Conservation (phyloP, 37 sponge, comb jelly and placozoan genomes). For the Mnemiopsis leidyi region DNA sequence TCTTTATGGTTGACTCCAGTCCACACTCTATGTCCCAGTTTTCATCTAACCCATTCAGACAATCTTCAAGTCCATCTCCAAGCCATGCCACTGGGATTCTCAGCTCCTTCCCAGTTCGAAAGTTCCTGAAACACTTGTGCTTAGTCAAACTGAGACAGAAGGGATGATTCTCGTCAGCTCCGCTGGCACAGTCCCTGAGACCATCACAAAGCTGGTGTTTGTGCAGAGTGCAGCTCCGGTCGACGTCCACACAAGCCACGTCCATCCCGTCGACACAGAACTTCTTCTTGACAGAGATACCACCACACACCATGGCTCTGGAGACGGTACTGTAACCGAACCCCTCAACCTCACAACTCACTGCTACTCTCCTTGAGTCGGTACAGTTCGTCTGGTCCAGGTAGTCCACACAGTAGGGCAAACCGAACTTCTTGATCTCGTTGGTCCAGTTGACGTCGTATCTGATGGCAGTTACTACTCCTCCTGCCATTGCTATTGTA, state of each 20-base stretch:
- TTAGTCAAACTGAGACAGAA: background rate
- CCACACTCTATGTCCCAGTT: background rate
- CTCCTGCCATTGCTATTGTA: background rate
- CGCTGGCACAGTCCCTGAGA: background rate
- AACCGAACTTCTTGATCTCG: background rate
- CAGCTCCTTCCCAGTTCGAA: background rate
- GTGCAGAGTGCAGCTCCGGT: background rate
- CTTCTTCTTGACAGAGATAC: background rate
- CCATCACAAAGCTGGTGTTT: background rate
- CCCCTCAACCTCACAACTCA: background rate
- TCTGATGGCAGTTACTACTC: background rate
- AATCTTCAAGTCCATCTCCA: background rate
- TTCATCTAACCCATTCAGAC: background rate
- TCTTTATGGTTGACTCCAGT: background rate
- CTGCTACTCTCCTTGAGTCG: background rate
- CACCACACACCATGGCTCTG: background rate
- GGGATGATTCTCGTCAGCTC: background rate
- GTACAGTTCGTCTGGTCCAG: background rate
- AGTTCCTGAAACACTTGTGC: background rate
- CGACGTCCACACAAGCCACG: background rate
- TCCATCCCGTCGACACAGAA: background rate
- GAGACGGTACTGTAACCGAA: background rate
- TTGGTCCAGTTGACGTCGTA: background rate
- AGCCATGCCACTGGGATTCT: background rate
- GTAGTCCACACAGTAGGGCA: background rate